phyloP scores from a whole-genome alignment of 2,888 invertebrate genomes.

The Lumbricus terrestris region DNA sequence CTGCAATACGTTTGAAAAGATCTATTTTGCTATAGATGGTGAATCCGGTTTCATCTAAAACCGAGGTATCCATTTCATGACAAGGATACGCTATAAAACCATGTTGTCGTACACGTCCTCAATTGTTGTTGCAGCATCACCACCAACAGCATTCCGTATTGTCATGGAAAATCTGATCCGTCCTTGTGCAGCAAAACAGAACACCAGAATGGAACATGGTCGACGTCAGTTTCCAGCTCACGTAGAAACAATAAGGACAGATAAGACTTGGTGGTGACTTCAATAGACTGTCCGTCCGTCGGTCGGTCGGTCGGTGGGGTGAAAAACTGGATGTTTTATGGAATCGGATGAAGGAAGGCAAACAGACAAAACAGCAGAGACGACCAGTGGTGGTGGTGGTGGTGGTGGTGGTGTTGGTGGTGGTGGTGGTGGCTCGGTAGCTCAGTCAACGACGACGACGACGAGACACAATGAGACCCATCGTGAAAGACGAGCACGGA shows the following conservation, averaged over 20 bases:
- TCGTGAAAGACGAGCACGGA: background rate
- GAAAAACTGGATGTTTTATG: conserved; percentile 3
- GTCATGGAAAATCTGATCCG: background rate
- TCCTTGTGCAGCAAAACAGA: background rate
- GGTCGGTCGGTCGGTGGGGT: too few relatives aligned
- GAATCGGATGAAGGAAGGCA: background rate
- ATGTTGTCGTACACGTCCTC: background rate
- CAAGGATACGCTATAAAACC: background rate
- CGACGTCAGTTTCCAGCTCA: background rate
- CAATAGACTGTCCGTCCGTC: background rate
- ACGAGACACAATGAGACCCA: background rate
- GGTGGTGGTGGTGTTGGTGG: too few relatives aligned
- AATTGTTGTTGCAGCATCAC: background rate
- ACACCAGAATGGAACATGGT: background rate
- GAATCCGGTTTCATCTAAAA: background rate
- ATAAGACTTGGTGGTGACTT: conserved; percentile 3
- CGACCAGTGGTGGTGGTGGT: too few relatives aligned
- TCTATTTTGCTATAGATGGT: background rate
- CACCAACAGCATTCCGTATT: background rate
- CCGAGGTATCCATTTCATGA: background rate
- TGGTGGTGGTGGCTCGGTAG: too few relatives aligned
- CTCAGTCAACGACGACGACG: too few relatives aligned
- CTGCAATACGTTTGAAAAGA: background rate
- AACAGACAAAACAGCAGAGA: background rate
- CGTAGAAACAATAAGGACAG: conserved; percentile 3